Percentiles rank a stretch among this genome's conserved stretches.
Evolutionary conservation across 2,888 invertebrate species (phyloP).

Genomic region (Dasysyrphus tricinctus): DNA sequence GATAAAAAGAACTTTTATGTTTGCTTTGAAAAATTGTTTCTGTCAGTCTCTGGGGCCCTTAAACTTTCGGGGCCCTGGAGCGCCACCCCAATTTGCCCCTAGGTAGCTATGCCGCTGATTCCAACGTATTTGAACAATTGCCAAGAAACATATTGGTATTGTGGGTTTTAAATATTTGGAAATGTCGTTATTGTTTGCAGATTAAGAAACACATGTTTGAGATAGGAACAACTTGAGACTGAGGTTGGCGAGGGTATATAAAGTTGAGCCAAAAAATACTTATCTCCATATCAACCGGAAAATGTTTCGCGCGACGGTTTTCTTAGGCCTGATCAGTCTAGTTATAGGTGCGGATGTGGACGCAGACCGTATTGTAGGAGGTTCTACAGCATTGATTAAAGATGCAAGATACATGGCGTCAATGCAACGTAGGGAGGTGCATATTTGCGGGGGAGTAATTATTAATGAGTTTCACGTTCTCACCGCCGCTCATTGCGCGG

Average conservation of each 20-base stretch:
- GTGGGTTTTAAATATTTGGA: too few species aligned
- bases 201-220: too few species aligned
- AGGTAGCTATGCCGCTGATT: too few species aligned
- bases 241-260: background rate
- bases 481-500: background rate
- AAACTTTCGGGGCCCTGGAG: too few species aligned
- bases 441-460: conserved; percentile 8
- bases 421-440: background rate
- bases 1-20: too few species aligned
- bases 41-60: too few species aligned
- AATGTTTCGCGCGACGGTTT: conserved; percentile 14
- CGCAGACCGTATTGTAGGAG: conserved; percentile 13
- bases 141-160: too few species aligned
- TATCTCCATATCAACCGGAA: background rate
- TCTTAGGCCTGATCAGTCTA: background rate
- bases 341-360: background rate
- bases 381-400: background rate
- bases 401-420: background rate
- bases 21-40: too few species aligned
- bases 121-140: too few species aligned
- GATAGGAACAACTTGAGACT: too few species aligned
- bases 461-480: background rate
- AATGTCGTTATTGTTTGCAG: too few species aligned
- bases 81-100: too few species aligned
- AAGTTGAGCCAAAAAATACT: background rate